Evolutionary conservation across 2,113 vertebrate genomes (phyloP).

Genomic region (Mobula hypostoma): DNA sequence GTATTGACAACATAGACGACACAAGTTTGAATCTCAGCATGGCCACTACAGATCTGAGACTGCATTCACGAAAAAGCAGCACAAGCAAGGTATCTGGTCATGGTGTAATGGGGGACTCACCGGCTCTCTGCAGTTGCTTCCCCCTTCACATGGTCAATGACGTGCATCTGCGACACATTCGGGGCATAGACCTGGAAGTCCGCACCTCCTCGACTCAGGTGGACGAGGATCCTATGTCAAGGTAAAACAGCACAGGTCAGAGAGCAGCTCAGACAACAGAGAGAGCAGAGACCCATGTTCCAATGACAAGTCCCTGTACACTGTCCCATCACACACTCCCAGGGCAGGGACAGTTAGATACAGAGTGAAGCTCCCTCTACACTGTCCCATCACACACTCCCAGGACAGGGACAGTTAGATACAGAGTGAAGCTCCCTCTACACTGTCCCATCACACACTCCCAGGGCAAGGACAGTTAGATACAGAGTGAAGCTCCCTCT

Average conservation of each 20-base stretch:
- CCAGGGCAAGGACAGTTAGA: too few relatives aligned
- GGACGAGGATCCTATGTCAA: conserved; percentile 66
- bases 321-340: neutral
- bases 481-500: too few relatives aligned
- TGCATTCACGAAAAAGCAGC: too few relatives aligned
- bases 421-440: too few relatives aligned
- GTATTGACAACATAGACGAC: too few relatives aligned
- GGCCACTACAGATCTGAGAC: too few relatives aligned
- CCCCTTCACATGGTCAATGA: conserved; percentile 81
- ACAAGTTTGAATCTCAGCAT: too few relatives aligned
- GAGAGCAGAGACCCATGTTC: too few relatives aligned
- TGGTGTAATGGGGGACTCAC: conserved; percentile 39
- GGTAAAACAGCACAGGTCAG: neutral
- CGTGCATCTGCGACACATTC: conserved; percentile 80
- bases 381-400: too few relatives aligned
- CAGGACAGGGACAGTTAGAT: too few relatives aligned
- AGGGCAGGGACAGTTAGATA: neutral
- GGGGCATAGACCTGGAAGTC: conserved; percentile 83
- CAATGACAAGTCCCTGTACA: neutral
- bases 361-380: too few relatives aligned
- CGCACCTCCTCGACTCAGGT: conserved; percentile 72
- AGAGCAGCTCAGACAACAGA: neutral
- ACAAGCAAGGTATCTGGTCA: neutral
- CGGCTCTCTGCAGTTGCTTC: conserved; percentile 71
- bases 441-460: too few relatives aligned